These are phyloP conservation scores for Liolophura sinensis DNA, from an alignment of 1,140 invertebrate species.

Conservation along the genomic window DNA sequence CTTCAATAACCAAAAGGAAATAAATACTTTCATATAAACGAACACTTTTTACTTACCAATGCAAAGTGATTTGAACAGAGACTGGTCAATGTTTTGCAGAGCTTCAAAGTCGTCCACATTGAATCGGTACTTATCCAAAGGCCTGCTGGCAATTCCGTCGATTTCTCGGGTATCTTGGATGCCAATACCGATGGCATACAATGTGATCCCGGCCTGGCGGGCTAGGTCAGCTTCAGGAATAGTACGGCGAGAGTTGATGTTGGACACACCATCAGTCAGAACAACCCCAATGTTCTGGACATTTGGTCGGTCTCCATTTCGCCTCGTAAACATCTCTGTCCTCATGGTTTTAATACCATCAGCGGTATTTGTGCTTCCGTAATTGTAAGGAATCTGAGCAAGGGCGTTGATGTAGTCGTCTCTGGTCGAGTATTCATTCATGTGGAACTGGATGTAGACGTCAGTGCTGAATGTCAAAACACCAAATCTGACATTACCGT, in stretches of 20 bases:
- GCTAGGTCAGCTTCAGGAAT: slow-evolving; percentile 10
- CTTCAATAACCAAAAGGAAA: no score
- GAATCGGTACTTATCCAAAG: slow-evolving; percentile 32
- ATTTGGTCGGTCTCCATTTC: slow-evolving; percentile 28
- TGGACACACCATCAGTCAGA: slow-evolving; percentile 40
- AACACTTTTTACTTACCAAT: no score
- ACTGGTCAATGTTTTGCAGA: no score
- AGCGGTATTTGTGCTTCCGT: slow-evolving; percentile 28
- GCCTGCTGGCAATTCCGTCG: slow-evolving; percentile 23
- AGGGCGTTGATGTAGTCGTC: slow-evolving; percentile 20
- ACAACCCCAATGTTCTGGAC: slow-evolving; percentile 40
- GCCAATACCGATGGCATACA: slow-evolving; percentile 35
- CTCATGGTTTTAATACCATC: slow-evolving; percentile 21
- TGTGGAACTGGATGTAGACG: slow-evolving; percentile 17
- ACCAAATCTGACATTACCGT: slow-evolving; percentile 26
- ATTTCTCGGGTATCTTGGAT: slow-evolving; percentile 25
- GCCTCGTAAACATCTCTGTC: slow-evolving; percentile 19
- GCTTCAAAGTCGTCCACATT: slow-evolving; percentile 19
- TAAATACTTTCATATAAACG: no score
- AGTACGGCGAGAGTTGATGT: slow-evolving; percentile 5
- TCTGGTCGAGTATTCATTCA: slow-evolving; percentile 20
- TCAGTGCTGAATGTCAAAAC: slow-evolving; percentile 29
- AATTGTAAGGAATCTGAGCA: slow-evolving; percentile 28
- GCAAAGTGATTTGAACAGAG: no score
- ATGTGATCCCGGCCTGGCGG: slow-evolving; percentile 14